Evolutionary conservation across 2,113 vertebrate species (phyloP), one percentile per base, ranked within the genome.

Genomic region (Sceloporus tristichus): DNA sequence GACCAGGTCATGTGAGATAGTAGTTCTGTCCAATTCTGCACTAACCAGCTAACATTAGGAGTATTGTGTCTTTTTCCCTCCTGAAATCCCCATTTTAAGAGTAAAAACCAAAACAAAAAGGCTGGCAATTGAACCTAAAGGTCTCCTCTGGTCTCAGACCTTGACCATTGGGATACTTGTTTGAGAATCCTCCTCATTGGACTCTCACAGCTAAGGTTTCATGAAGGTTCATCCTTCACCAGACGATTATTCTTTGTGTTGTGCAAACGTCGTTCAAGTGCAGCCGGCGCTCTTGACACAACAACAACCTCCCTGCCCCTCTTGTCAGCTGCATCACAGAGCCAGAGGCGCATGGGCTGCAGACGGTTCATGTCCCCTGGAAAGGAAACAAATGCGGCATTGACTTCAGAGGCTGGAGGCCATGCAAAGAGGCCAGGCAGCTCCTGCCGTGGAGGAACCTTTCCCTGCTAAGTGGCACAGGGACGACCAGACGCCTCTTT

Each of bases 401-500:
- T 88, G 86, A 83, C 87, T 80, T 65, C 11, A 2, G 9, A 90
- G 90, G 54, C 79, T 73, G 82, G 87, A 89, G 83, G 86, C 1
- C 62, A 88, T 91, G 74, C 71, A 14, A 38, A 42, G 10, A 19
- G 10, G 25, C 73, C 11, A 65, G 73, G 16, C 38, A 65, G 18
- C 84, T 25, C 81, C 38, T 71, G 68, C 88, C 89, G 90, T 87
- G 84, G 42, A 79, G 13, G 70, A 48, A 89, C 40, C 66, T 3
- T 92, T 94, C 71, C 90, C 77, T 79, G 87, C 86, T 85, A 81
- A 93, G 91, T 80, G 66, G 81, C 80, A 93, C 88, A 75, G 88
- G 87, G 89, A 82, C 65, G 16, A 79, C 80, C 80, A 88, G 84
- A 84, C 27, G 82, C 88, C 92, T 84, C 89, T 81, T 48, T 56